Conservation (phyloP, 2,888 invertebrate genomes). For the Drosophila antonietae region DNA sequence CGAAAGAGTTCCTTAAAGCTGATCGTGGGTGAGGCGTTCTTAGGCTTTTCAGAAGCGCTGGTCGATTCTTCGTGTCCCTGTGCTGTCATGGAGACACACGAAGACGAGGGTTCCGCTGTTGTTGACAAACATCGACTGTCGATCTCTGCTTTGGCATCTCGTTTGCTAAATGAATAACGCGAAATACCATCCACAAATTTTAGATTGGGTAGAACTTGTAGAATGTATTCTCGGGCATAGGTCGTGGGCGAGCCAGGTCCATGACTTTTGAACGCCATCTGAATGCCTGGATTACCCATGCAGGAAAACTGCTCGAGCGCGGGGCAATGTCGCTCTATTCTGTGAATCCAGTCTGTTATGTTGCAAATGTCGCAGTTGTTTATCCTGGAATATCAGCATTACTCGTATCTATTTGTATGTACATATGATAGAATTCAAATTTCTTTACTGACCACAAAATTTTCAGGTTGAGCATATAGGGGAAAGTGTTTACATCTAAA, state of each 20-base stretch:
- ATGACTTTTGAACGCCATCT: conserved; percentile 86
- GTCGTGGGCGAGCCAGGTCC: conserved; percentile 82
- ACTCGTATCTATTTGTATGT: neutral
- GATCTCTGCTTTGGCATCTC: conserved; percentile 1
- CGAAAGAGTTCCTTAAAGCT: conserved; percentile 79
- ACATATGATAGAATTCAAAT: neutral
- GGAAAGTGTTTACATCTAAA: conserved; percentile 89
- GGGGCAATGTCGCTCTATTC: conserved; percentile 89
- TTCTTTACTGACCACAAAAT: conserved; percentile 88
- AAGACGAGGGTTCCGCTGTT: conserved; percentile 27
- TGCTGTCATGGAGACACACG: conserved; percentile 43
- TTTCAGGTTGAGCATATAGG: conserved; percentile 89
- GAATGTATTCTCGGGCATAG: conserved; percentile 75
- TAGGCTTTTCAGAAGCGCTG: conserved; percentile 58
- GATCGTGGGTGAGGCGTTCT: conserved; percentile 53
- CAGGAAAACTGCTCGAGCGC: conserved; percentile 90
- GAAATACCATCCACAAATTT: conserved; percentile 78
- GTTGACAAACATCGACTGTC: conserved; percentile 12
- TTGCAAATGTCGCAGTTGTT: conserved; percentile 88
- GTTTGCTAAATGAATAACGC: conserved; percentile 29
- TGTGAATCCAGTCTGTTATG: conserved; percentile 90
- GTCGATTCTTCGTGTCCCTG: conserved; percentile 54
- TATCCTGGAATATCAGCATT: conserved; percentile 84
- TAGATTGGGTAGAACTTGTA: conserved; percentile 73
- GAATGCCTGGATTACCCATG: conserved; percentile 92